These are phyloP conservation scores for Antrozous pallidus DNA, from an alignment of 2,797 vertebrate species.

Conservation along the genomic window DNA sequence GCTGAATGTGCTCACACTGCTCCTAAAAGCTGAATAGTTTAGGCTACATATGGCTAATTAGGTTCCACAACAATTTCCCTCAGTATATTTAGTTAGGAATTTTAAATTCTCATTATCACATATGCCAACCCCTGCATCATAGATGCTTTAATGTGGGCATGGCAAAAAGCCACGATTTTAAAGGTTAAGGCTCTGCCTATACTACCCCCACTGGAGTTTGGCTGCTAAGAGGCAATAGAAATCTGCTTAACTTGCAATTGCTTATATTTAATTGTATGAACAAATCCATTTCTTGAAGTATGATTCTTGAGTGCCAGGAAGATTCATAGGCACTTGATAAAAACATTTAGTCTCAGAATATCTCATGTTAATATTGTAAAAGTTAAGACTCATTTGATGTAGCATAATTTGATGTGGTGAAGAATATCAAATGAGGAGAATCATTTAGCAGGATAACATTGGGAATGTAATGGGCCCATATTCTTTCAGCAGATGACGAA, in stretches of 20 bases:
- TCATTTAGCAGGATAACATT: conserved; percentile 39
- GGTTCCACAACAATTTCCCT: conserved; percentile 52
- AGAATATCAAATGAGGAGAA: conserved; percentile 56
- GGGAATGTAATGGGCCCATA: not conserved
- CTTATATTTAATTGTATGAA: conserved; percentile 70
- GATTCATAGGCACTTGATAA: conserved; percentile 40
- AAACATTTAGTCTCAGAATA: conserved; percentile 58
- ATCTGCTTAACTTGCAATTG: conserved; percentile 66
- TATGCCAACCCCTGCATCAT: not conserved
- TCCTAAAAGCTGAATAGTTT: not conserved
- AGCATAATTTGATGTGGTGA: conserved; percentile 45
- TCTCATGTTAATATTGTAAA: conserved; percentile 65
- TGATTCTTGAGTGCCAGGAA: conserved; percentile 56
- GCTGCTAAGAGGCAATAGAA: conserved; percentile 71
- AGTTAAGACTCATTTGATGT: conserved; percentile 60
- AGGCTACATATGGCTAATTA: conserved; percentile 54
- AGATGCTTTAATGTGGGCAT: conserved; percentile 15
- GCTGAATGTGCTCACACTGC: not conserved
- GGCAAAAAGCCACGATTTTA: conserved; percentile 62
- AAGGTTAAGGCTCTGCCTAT: conserved; percentile 64
- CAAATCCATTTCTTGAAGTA: conserved; percentile 71
- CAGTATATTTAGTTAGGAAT: conserved; percentile 36
- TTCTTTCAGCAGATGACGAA: not conserved
- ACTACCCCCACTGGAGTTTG: conserved; percentile 55
- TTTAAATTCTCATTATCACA: conserved; percentile 47